Evolutionary conservation across 2,113 vertebrate species (phyloP).

Genomic region (Glaucidium brasilianum): DNA sequence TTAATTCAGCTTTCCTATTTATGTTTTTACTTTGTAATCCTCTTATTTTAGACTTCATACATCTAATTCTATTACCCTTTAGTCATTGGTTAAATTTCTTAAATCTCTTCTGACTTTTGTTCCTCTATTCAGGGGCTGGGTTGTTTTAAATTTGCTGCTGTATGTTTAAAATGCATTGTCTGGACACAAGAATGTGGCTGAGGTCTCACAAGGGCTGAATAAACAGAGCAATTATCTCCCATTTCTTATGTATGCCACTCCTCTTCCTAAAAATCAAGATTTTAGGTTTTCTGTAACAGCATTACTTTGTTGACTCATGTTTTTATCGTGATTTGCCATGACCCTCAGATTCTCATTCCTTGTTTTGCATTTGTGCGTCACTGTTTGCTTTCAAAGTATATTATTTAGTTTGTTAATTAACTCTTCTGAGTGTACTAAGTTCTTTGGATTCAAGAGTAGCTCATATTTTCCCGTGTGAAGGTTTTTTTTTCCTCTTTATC

Average conservation of each 20-base stretch:
- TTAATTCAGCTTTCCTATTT: neutral
- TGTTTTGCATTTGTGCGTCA: neutral
- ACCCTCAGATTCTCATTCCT: conserved; percentile 7
- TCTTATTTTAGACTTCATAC: neutral
- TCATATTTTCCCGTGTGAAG: conserved; percentile 47
- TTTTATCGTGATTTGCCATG: neutral
- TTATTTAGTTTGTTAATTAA: conserved; percentile 52
- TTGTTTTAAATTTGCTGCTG: conserved; percentile 10
- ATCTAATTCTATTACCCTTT: neutral
- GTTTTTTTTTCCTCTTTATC: neutral
- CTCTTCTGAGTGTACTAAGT: neutral
- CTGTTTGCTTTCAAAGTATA: neutral
- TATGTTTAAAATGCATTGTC: conserved; percentile 4
- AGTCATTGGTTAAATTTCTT: neutral
- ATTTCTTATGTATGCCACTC: neutral
- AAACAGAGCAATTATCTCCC: conserved; percentile 1
- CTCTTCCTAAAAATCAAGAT: conserved; percentile 6
- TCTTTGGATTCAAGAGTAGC: neutral
- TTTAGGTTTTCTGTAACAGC: neutral
- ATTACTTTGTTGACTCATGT: conserved; percentile 8
- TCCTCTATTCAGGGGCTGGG: neutral
- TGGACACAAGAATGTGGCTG: conserved; percentile 14
- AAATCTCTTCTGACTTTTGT: neutral
- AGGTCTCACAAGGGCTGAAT: conserved; percentile 13
- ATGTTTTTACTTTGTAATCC: neutral